Conservation (phyloP, 2,888 invertebrate species). For the Poecilobothrus nobilitatus region DNA sequence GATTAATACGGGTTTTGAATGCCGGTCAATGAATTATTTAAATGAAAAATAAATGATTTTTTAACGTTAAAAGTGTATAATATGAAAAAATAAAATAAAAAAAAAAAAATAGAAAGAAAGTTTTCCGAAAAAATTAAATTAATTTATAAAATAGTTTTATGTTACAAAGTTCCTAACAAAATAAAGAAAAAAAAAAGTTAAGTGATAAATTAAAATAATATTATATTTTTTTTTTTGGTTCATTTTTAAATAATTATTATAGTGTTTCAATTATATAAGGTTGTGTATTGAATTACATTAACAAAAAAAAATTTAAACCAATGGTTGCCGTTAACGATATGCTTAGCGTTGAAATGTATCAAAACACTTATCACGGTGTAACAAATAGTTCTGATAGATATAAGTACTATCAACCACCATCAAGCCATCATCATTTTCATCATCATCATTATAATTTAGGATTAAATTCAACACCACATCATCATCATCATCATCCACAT, state of each 20-base stretch:
- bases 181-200: neutral
- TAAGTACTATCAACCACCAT: conserved; percentile 1
- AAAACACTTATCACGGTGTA: conserved; percentile 6
- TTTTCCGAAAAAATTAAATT: too few species aligned
- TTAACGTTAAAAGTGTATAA: too few species aligned
- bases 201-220: neutral
- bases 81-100: too few species aligned
- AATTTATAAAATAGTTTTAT: too few species aligned
- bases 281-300: neutral
- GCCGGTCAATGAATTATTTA: too few species aligned
- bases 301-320: neutral
- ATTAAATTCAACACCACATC: neutral
- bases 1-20: too few species aligned
- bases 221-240: too few species aligned
- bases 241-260: too few species aligned
- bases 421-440: conserved; percentile 1
- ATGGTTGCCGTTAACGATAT: conserved; percentile 4
- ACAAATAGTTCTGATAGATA: conserved; percentile 6
- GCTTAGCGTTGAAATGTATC: conserved; percentile 3
- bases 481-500: neutral
- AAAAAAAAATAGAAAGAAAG: too few species aligned
- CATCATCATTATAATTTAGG: conserved; percentile 6
- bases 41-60: too few species aligned
- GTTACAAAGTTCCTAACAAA: neutral
- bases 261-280: too few species aligned